These are phyloP conservation scores for Chelonoidis abingdonii DNA, from an alignment of 2,113 vertebrate species.

Conservation along the genomic window DNA sequence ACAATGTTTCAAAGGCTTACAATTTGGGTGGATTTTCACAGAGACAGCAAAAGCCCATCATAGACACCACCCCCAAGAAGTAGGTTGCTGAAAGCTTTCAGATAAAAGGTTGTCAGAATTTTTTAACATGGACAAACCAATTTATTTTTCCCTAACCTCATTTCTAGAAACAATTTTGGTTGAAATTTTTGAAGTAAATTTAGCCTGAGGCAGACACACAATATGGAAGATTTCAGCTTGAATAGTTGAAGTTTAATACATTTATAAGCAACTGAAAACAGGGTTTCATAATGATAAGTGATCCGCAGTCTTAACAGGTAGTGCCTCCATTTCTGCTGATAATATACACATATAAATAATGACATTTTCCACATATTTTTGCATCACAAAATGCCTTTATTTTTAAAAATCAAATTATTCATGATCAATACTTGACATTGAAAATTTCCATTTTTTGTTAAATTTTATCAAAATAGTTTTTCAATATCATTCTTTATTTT, in stretches of 20 bases:
- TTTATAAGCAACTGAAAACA: background rate
- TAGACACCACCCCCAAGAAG: background rate
- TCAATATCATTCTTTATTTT: background rate
- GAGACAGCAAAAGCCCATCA: background rate
- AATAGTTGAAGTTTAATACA: background rate
- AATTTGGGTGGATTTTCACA: background rate
- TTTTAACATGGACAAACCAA: background rate
- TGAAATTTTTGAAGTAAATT: background rate
- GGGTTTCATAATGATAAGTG: background rate
- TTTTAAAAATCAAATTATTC: background rate
- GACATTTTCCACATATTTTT: background rate
- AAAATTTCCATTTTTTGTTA: background rate
- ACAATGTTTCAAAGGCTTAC: background rate
- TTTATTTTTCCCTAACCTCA: background rate
- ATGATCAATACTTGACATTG: background rate
- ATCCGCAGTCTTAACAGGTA: background rate
- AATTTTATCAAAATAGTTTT: background rate
- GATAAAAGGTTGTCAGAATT: background rate
- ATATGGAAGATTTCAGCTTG: background rate
- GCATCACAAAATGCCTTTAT: background rate
- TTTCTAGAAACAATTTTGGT: background rate
- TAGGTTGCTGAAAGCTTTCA: background rate
- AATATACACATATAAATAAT: background rate
- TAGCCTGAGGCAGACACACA: background rate
- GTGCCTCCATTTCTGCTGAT: background rate